A percentile compares a stretch with the other conserved stretches of the same genome.
Evolutionary conservation across 2,797 vertebrate species (phyloP).

Genomic region (Malurus leucopterus): DNA sequence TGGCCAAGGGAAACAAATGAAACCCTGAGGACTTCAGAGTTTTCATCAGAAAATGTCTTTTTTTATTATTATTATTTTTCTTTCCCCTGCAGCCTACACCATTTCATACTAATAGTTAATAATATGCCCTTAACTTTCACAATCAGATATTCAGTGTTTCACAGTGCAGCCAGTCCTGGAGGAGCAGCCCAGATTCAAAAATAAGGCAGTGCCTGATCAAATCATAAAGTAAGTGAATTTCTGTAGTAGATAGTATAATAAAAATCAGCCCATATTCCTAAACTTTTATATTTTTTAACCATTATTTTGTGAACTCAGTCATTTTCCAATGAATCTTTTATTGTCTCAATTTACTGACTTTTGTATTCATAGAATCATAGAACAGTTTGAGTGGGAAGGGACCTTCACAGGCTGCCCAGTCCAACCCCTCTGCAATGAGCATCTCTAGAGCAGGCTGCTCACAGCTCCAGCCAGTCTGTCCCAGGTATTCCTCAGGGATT

Average conservation of each 20-base stretch:
- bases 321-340: background rate
- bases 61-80: background rate
- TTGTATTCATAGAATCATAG: background rate
- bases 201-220: constrained; percentile 95
- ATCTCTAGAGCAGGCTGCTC: background rate
- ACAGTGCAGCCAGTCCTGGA: constrained; percentile 94
- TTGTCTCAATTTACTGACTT: background rate
- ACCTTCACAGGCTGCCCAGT: background rate
- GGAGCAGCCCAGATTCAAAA: constrained; percentile 90
- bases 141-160: constrained; percentile 93
- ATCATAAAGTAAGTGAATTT: constrained; percentile 89
- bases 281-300: background rate
- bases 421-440: background rate
- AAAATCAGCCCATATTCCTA: background rate
- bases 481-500: background rate
- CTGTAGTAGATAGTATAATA: background rate
- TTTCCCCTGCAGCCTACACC: background rate
- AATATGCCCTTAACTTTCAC: constrained; percentile 61
- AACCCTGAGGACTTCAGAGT: background rate
- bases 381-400: background rate
- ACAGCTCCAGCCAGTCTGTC: background rate
- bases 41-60: background rate
- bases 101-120: background rate
- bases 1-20: background rate
- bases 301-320: background rate